Base-by-base conservation (phyloP, 1,140 invertebrate species). In the Cyphomyrmex costatus region DNA sequence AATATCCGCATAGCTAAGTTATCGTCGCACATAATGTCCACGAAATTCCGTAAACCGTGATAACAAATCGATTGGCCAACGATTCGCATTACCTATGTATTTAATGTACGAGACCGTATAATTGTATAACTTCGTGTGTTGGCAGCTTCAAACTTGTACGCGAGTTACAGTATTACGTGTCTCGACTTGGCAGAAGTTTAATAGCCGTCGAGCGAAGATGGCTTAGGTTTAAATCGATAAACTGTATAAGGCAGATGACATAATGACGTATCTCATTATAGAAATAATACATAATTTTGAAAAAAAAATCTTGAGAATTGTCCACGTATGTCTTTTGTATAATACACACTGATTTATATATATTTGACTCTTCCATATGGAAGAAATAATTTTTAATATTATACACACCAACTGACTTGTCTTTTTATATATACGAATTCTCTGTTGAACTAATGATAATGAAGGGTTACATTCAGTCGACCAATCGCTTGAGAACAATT, bases 141-240 rank as follows among this genome's bases (percentile, higher is more conserved):
- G 36, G 36, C 68, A 82, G 56, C 33, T 21, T 46, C 66, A n/a
- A 80, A 80, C 65, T 80, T 80, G 21, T n/a, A 56, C 33, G 65
- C 46, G 36, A 83, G 68, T 49, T 73, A 63, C 49, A 30, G 36
- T 83, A 74, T 74, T 61, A 71, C 33, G 30, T 56, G 51, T 80
- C 49, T 42, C 66, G 24, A 74, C 68, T 83, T 83, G 79, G 36
- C 56, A 56, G 12, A 61, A 83, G 68, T 74, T 83, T 83, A 83
- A 83, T 83, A 49, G 53, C 27, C 7, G 36, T 73, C 30, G 36
- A 82, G 24, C 36, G 24, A 74, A 74, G 19, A 73, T 21, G 8
- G n/a, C 3, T 83, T 46, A 73, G 36, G 19, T 66, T 46, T 42
- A 49, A 61, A 70, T 73, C 53, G 36, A 5, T 14, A 51, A 71